A percentile compares a stretch with the other conserved stretches of the same genome.
These are phyloP conservation scores for Tetragonula clypearis DNA, from an alignment of 1,140 invertebrate genomes.

Conservation along the genomic window DNA sequence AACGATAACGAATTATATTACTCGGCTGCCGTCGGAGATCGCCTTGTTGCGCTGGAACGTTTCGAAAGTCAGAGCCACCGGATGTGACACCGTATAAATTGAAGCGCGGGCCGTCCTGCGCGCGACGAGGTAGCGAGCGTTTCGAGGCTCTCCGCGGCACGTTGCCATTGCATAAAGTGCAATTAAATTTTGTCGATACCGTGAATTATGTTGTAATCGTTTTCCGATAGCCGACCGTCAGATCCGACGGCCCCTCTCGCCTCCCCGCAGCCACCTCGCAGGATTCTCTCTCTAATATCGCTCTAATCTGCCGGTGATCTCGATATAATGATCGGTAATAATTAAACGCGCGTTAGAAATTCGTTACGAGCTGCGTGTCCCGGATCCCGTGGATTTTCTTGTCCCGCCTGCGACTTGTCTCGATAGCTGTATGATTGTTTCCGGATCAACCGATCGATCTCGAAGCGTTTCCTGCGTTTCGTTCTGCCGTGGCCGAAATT, in stretches of 20 bases:
- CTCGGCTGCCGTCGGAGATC: conserved; percentile 28
- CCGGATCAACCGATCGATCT: background rate
- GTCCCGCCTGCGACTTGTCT: no score
- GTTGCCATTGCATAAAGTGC: conserved; percentile 62
- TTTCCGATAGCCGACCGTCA: conserved; percentile 62
- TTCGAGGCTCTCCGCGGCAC: conserved; percentile 29
- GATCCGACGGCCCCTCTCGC: background rate
- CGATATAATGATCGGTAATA: conserved; percentile 48
- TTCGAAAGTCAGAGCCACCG: conserved; percentile 33
- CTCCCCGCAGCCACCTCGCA: conserved; percentile 10
- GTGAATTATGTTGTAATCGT: conserved; percentile 68
- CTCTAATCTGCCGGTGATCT: conserved; percentile 54
- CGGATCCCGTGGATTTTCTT: conserved; percentile 13
- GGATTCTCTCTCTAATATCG: conserved; percentile 55
- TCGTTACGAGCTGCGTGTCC: background rate
- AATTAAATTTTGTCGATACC: conserved; percentile 68
- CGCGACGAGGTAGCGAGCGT: background rate
- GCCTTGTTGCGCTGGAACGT: conserved; percentile 48
- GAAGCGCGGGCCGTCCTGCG: background rate
- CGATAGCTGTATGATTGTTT: background rate
- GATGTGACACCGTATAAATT: conserved; percentile 52
- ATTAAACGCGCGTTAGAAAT: conserved; percentile 48
- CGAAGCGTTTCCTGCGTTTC: background rate
- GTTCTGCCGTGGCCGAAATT: no score
- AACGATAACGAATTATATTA: conserved; percentile 51